These are phyloP conservation scores for Leptopterna dolabrata DNA, from an alignment of 2,888 invertebrate genomes.

Conservation along the genomic window DNA sequence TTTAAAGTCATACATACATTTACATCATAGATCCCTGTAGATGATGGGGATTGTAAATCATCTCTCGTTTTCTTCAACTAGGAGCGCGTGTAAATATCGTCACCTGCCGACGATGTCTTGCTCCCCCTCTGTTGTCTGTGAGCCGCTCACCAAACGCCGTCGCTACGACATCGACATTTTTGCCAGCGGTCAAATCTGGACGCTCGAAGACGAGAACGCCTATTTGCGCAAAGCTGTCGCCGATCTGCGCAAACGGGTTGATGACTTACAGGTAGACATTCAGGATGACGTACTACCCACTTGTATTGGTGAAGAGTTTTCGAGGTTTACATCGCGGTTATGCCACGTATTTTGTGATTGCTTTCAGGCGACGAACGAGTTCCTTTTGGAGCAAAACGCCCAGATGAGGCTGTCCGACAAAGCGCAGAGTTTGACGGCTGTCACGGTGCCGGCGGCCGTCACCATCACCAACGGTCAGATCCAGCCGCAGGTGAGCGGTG, in stretches of 20 bases:
- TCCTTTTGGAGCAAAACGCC: constrained; percentile 81
- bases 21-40: too few relatives aligned
- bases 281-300: too few relatives aligned
- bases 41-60: too few relatives aligned
- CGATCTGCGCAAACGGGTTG: constrained; percentile 76
- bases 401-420: constrained; percentile 75
- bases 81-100: constrained; percentile 66
- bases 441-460: constrained; percentile 73
- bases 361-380: constrained; percentile 77
- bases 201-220: constrained; percentile 77
- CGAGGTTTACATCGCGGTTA: too few relatives aligned
- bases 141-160: constrained; percentile 67
- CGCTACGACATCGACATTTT: constrained; percentile 40
- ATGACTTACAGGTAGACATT: constrained; percentile 72
- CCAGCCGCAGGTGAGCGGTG: constrained; percentile 68
- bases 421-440: constrained; percentile 70
- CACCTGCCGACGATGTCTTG: constrained; percentile 25
- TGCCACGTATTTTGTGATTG: too few relatives aligned
- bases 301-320: too few relatives aligned
- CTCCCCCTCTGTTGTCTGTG: constrained; percentile 66
- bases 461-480: constrained; percentile 69
- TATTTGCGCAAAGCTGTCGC: constrained; percentile 76
- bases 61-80: not conserved
- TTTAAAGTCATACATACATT: too few relatives aligned
- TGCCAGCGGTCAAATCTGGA: constrained; percentile 59